Evolutionary conservation across 2,113 vertebrate species (phyloP).

Genomic region (Uropsilus gracilis): DNA sequence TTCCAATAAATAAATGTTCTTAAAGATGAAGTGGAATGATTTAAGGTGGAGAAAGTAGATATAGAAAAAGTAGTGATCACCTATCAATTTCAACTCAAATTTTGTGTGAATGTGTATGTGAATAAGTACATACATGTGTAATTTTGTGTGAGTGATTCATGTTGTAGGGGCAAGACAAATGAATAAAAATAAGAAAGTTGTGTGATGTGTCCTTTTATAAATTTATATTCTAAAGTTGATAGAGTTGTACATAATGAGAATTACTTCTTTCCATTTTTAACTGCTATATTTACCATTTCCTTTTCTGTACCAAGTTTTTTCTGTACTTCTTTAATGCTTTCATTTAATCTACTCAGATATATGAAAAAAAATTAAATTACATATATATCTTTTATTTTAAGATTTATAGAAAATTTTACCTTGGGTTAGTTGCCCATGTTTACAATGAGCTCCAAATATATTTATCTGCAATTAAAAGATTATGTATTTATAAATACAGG

Average conservation of each 20-base stretch:
- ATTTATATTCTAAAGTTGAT: not conserved
- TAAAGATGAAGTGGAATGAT: not conserved
- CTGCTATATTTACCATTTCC: not conserved
- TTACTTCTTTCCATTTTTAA: not conserved
- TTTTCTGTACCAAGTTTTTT: not conserved
- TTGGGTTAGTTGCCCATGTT: not conserved
- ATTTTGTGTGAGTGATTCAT: not conserved
- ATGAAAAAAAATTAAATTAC: not conserved
- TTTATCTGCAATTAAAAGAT: not conserved
- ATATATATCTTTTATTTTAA: not conserved
- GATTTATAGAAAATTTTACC: not conserved
- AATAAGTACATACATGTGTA: not conserved
- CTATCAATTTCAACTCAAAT: not conserved
- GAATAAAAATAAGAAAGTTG: not conserved
- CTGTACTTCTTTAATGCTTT: not conserved
- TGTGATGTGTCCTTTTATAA: not conserved
- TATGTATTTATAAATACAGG: not conserved
- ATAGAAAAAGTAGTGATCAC: not conserved
- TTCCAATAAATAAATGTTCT: not conserved
- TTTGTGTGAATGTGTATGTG: not conserved
- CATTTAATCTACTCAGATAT: constrained; percentile 24
- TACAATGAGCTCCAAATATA: not conserved
- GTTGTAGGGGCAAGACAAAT: not conserved
- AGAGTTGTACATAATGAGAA: not conserved
- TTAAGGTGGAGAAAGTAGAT: not conserved